Conservation (phyloP, 2,797 vertebrate genomes). For the Podarcis lilfordi region DNA sequence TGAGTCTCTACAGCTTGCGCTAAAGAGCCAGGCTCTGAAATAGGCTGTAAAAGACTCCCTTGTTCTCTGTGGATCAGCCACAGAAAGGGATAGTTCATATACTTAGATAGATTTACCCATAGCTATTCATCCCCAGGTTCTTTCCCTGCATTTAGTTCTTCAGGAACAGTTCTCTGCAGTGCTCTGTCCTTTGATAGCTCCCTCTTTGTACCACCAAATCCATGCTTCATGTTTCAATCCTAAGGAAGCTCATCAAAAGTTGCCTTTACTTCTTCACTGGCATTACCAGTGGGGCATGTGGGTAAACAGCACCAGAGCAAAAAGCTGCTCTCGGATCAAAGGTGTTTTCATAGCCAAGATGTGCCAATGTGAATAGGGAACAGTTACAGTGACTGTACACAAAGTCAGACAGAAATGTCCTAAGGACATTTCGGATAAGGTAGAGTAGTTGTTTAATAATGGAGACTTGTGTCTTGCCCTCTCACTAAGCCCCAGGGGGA, state of each 20-base stretch:
- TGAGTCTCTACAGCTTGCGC: conserved; percentile 31
- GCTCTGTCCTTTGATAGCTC: neutral
- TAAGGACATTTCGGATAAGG: neutral
- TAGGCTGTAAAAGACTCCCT: conserved; percentile 33
- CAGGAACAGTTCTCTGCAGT: neutral
- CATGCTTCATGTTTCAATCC: neutral
- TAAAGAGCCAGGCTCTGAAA: conserved; percentile 37
- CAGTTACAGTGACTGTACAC: neutral
- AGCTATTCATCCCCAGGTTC: conserved; percentile 28
- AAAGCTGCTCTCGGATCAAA: neutral
- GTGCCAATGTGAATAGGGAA: neutral
- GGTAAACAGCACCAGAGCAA: neutral
- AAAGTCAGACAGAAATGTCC: neutral
- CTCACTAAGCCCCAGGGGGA: neutral
- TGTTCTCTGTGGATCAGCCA: conserved; percentile 6
- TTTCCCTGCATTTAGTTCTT: neutral
- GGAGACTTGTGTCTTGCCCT: neutral
- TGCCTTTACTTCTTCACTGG: neutral
- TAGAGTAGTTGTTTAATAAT: neutral
- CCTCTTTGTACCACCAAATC: neutral
- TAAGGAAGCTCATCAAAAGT: neutral
- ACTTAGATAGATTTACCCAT: neutral
- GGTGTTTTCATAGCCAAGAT: neutral
- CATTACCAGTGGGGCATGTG: neutral
- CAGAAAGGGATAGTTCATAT: neutral